Evolutionary conservation across 30 jellyfish, hydroid and myxozoan genomes (phyloP).

Genomic region (Phacellophora camtschatica): DNA sequence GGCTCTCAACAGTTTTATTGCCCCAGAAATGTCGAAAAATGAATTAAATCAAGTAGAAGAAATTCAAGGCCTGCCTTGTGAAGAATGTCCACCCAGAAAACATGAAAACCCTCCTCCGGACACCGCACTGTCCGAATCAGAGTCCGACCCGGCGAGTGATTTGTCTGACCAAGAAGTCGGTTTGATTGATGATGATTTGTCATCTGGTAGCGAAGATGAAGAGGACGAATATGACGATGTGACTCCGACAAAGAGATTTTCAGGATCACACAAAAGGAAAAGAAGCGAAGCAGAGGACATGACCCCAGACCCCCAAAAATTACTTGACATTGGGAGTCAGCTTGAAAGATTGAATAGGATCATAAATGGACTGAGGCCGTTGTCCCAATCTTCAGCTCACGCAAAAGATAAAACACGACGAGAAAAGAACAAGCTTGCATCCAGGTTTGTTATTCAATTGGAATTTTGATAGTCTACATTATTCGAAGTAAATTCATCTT

Average conservation of each 20-base stretch:
- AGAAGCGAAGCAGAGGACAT: conserved; percentile 89
- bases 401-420: conserved; percentile 71
- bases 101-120: conserved; percentile 4
- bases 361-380: conserved; percentile 68
- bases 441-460: conserved; percentile 50
- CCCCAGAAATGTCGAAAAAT: conserved; percentile 1
- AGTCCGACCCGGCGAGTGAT: conserved; percentile 20
- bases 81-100: neutral
- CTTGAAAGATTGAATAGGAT: conserved; percentile 73
- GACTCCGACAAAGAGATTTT: conserved; percentile 17
- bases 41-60: neutral
- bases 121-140: neutral
- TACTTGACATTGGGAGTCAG: conserved; percentile 71
- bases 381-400: conserved; percentile 44
- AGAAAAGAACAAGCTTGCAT: conserved; percentile 85
- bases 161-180: conserved; percentile 40
- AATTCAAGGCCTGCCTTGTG: neutral
- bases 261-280: conserved; percentile 40
- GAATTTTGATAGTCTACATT: too few relatives aligned
- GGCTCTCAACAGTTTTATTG: conserved; percentile 30
- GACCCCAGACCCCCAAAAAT: conserved; percentile 76
- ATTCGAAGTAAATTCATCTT: too few relatives aligned
- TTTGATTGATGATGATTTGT: conserved; percentile 40
- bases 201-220: conserved; percentile 28
- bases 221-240: conserved; percentile 66